Base-by-base conservation (phyloP, 2,797 vertebrate species). In the Xyrichtys novacula region DNA sequence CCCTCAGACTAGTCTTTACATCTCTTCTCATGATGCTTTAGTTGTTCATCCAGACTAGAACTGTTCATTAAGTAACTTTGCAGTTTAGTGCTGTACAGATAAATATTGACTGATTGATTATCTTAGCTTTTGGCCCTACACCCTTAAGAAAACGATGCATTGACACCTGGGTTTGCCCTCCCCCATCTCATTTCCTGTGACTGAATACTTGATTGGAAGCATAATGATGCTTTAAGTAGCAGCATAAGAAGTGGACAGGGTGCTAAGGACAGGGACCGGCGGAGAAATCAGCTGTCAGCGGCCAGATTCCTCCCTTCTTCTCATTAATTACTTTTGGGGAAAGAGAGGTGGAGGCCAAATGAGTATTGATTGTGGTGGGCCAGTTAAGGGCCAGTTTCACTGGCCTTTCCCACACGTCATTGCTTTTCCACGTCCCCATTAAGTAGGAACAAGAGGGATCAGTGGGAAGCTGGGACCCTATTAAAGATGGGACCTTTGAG, bases 271-370 rank as follows among this genome's bases (percentile, higher is more conserved):
- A 78, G 77, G 16, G 78, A 82, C 85, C 76, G 70, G 83, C 79
- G 86, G 73, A 86, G 84, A 88, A 90, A 92, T 92, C 91, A 91
- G 83, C 87, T 90, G 90, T 92, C 91, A 91, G 77, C 55, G 32
- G 86, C 76, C 79, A 90, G 70, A 92, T 86, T 88, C 83, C 89
- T 92, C 81, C 74, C 80, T 88, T 91, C 88, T 89, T 90, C 78
- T 87, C 89, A 91, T 93, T 92, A 93, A 93, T 93, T 93, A 93
- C 90, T 89, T 91, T 86, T 85, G 83, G 83, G 80, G 77, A 83
- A 87, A 83, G 80, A 80, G 73, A 89, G 84, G 83, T 84, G 83
- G 68, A 79, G 77, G 88, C 79, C 77, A 92, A 92, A 93, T 92
- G 86, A 93, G 88, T 93, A 93, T 94, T 90, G 92, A 94, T 94